phyloP scores from a whole-genome alignment of 2,888 invertebrate species.

The Pristionchus fissidentatus region DNA sequence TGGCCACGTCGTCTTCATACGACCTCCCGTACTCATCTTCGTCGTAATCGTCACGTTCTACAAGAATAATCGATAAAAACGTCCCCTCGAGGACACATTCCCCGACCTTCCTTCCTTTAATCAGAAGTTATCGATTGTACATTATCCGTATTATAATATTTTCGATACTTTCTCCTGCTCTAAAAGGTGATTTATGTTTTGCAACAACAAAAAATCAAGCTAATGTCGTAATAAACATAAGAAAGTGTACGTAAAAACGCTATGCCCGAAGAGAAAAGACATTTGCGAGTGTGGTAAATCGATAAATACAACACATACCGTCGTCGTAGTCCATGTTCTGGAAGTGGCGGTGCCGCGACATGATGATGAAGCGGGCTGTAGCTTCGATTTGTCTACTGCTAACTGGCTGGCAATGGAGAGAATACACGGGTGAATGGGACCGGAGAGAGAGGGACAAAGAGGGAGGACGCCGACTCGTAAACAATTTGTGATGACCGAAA shows the following conservation, averaged over 20 bases:
- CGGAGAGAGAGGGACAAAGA: no score
- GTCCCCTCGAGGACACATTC: no score
- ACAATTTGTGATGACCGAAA: constrained; percentile 35
- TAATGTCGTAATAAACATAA: no score
- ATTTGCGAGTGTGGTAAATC: background rate
- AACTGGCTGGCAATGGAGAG: constrained; percentile 5
- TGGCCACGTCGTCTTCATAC: constrained; percentile 64
- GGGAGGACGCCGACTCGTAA: background rate
- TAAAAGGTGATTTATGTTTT: no score
- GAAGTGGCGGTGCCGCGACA: constrained; percentile 69
- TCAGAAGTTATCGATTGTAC: no score
- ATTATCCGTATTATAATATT: no score
- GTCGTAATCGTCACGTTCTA: constrained; percentile 60
- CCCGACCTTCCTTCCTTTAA: no score
- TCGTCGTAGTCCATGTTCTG: constrained; percentile 68
- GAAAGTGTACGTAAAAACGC: no score
- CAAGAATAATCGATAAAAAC: background rate
- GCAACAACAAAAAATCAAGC: no score
- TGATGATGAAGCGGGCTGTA: constrained; percentile 34
- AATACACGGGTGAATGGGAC: background rate
- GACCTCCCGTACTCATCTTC: constrained; percentile 66
- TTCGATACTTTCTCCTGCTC: no score
- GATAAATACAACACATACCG: constrained; percentile 53
- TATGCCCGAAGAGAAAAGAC: background rate
- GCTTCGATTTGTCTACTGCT: background rate